Conservation (phyloP, 2,888 invertebrate species). For the Orthosia cruda region DNA sequence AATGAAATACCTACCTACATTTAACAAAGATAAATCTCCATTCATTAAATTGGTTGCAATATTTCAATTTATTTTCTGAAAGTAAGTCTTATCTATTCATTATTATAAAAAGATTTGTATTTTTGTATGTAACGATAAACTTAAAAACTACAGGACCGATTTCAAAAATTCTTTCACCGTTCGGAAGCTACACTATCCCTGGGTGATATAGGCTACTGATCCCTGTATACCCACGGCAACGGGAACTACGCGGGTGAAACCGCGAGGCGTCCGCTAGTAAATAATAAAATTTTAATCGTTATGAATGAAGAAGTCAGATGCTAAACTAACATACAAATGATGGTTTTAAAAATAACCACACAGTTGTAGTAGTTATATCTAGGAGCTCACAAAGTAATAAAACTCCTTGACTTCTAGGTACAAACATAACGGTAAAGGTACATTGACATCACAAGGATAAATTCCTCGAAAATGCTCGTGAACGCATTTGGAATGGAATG, state of each 20-base stretch:
- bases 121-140: no score
- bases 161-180: no score
- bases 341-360: not conserved
- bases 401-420: not conserved
- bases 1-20: no score
- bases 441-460: constrained; percentile 18
- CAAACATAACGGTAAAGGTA: constrained; percentile 16
- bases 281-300: not conserved
- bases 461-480: constrained; percentile 19
- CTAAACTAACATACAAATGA: not conserved
- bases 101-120: no score
- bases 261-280: no score
- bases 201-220: no score
- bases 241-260: no score
- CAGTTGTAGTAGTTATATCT: not conserved
- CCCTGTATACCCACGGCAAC: no score
- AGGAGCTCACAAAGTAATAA: not conserved
- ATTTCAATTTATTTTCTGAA: not conserved
- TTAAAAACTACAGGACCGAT: no score
- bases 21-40: not conserved
- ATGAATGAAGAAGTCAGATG: not conserved
- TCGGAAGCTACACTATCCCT: no score
- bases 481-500: constrained; percentile 27
- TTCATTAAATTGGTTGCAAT: not conserved
- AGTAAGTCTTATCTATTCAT: no score